Conservation (phyloP, 2,888 invertebrate species). For the Pollenia labialis region DNA sequence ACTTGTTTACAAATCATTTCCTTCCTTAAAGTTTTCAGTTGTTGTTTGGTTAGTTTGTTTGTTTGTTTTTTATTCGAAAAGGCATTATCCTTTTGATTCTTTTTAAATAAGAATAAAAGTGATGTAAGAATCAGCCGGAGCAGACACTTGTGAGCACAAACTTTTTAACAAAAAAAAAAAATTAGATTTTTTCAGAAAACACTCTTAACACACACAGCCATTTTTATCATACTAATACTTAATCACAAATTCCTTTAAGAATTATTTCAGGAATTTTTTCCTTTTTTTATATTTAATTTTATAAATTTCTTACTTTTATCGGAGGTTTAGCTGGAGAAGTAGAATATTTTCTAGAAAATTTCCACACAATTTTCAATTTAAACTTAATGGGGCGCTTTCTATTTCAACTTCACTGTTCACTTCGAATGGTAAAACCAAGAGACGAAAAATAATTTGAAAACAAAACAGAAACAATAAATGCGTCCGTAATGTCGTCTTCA, state of each 20-base stretch:
- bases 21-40: slow-evolving; percentile 63
- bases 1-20: slow-evolving; percentile 72
- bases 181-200: slow-evolving; percentile 3
- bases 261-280: neutral
- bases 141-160: slow-evolving; percentile 16
- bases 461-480: slow-evolving; percentile 13
- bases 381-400: slow-evolving; percentile 19
- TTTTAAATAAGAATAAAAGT: slow-evolving; percentile 1
- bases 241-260: slow-evolving; percentile 10
- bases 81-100: slow-evolving; percentile 57
- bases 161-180: slow-evolving; percentile 1
- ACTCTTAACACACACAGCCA: neutral
- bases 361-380: neutral
- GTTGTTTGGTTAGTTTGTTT: slow-evolving; percentile 51
- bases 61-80: slow-evolving; percentile 56
- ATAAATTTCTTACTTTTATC: slow-evolving; percentile 40
- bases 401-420: slow-evolving; percentile 18
- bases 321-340: slow-evolving; percentile 24
- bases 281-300: slow-evolving; percentile 6
- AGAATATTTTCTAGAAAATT: neutral
- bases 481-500: slow-evolving; percentile 48
- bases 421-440: neutral
- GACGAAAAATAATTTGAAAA: slow-evolving; percentile 1
- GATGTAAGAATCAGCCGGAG: neutral
- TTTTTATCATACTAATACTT: neutral